Percentiles rank a stretch among this genome's conserved stretches.
phyloP scores from a whole-genome alignment of 2,888 invertebrate genomes.

The Galeopsomyia nigrocyanea region DNA sequence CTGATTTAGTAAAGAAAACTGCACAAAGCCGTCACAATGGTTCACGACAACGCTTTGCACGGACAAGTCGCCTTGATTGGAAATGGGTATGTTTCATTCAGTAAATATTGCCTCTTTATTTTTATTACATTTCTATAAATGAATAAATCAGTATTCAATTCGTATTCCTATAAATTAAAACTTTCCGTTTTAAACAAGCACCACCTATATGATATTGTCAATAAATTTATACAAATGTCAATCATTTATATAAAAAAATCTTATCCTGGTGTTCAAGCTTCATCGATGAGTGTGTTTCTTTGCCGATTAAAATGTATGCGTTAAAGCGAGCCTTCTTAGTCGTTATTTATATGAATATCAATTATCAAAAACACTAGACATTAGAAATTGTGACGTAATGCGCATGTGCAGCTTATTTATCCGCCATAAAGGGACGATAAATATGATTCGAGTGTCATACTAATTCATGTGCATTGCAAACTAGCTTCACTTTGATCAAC shows the following conservation, averaged over 20 bases:
- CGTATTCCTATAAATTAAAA: background rate
- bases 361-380: too few relatives aligned
- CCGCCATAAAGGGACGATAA: too few relatives aligned
- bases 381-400: too few relatives aligned
- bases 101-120: background rate
- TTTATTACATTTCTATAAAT: too few relatives aligned
- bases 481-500: too few relatives aligned
- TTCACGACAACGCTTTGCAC: slow-evolving; percentile 52
- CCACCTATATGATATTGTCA: background rate
- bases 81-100: slow-evolving; percentile 37
- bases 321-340: too few relatives aligned
- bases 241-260: slow-evolving; percentile 7
- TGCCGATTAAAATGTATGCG: background rate
- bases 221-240: background rate
- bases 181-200: background rate
- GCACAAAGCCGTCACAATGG: slow-evolving; percentile 49
- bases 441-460: too few relatives aligned
- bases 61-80: slow-evolving; percentile 51
- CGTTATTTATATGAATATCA: too few relatives aligned
- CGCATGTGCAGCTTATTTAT: too few relatives aligned
- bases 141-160: too few relatives aligned
- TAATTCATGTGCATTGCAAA: too few relatives aligned
- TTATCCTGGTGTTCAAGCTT: slow-evolving; percentile 19
- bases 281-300: slow-evolving; percentile 17
- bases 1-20: slow-evolving; percentile 28